These are phyloP conservation scores for Falcunculus frontatus DNA, from an alignment of 2,113 vertebrate species.

Conservation along the genomic window DNA sequence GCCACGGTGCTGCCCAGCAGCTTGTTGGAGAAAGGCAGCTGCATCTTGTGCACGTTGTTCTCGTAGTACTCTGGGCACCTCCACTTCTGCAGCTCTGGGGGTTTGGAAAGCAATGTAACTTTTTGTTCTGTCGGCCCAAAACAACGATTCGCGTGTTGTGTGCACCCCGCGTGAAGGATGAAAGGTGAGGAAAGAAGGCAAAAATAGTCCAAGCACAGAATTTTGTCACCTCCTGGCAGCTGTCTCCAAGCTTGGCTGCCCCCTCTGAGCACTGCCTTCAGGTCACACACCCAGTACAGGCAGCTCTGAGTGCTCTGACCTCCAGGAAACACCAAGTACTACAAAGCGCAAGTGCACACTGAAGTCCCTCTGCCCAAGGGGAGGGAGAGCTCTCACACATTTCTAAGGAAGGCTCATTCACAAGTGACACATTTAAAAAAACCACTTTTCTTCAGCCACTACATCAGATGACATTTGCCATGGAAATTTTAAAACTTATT, in stretches of 20 bases:
- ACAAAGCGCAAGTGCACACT: background rate
- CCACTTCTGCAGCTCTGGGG: constrained; percentile 90
- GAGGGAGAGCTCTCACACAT: background rate
- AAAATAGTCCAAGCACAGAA: background rate
- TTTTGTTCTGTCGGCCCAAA: background rate
- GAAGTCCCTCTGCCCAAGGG: background rate
- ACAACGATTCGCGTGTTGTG: rapidly evolving
- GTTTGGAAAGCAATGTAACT: background rate
- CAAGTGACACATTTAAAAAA: background rate
- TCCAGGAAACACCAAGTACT: background rate
- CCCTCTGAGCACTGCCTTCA: background rate
- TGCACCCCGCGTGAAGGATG: rapidly evolving
- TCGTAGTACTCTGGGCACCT: constrained; percentile 90
- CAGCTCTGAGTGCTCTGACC: background rate
- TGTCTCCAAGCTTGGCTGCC: background rate
- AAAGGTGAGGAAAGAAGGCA: background rate
- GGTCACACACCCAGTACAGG: background rate
- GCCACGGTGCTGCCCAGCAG: constrained; percentile 81
- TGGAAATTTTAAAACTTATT: background rate
- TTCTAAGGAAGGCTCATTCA: background rate
- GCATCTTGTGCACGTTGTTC: constrained; percentile 90
- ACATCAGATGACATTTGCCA: background rate
- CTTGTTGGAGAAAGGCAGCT: constrained; percentile 91
- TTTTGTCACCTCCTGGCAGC: background rate
- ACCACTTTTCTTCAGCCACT: background rate